Conservation (phyloP, 2,797 vertebrate species). For the Etheostoma perlongum region DNA sequence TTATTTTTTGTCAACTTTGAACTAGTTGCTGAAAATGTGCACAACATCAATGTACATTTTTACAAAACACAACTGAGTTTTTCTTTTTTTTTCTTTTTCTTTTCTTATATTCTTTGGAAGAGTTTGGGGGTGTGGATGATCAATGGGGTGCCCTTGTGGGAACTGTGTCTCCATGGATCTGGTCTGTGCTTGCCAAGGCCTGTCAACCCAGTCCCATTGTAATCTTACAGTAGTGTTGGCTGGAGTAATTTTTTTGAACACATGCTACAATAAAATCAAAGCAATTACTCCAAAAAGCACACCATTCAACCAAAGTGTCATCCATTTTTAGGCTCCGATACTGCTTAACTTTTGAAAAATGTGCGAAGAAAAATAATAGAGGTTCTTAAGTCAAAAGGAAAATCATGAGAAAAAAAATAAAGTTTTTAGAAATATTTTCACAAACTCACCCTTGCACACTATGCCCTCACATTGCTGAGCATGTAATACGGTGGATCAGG, state of each 20-base stretch:
- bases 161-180: constrained; percentile 53
- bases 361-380: constrained; percentile 13
- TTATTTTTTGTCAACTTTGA: no score
- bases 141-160: constrained; percentile 50
- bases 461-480: constrained; percentile 27
- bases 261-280: constrained; percentile 54
- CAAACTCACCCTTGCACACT: constrained; percentile 1
- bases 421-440: constrained; percentile 3
- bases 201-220: constrained; percentile 53
- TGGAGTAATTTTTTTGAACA: constrained; percentile 61
- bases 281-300: constrained; percentile 67
- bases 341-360: constrained; percentile 25
- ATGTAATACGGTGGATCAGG: constrained; percentile 11
- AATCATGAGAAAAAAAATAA: neutral
- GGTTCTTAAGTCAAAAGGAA: constrained; percentile 6
- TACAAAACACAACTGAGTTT: neutral
- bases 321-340: constrained; percentile 28
- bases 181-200: constrained; percentile 39
- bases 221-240: constrained; percentile 34
- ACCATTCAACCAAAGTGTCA: constrained; percentile 39
- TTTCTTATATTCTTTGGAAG: constrained; percentile 6
- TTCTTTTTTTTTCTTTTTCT: constrained; percentile 1
- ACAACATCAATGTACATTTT: neutral
- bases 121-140: constrained; percentile 31
- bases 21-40: neutral